Percentiles rank a stretch among this genome's conserved stretches.
Conservation (phyloP, 2,113 vertebrate genomes). For the Phoxinus phoxinus region DNA sequence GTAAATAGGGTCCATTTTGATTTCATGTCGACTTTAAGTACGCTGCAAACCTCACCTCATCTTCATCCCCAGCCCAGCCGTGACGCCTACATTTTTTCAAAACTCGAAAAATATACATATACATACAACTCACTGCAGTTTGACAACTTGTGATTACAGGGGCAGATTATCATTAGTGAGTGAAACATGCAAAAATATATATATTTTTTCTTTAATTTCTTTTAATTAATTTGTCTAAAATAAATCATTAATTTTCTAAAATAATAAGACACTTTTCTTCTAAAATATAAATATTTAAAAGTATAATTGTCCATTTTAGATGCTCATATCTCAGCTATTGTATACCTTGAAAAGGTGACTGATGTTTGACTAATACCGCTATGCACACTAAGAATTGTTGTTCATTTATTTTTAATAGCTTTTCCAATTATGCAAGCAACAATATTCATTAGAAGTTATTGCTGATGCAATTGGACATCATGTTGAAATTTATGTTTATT, state of each 20-base stretch:
- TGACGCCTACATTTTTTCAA: too few relatives aligned
- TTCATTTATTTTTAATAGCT: conserved; percentile 78
- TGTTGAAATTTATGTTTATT: conserved; percentile 30
- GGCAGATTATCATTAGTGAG: neutral
- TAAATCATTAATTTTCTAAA: too few relatives aligned
- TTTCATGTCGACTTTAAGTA: too few relatives aligned
- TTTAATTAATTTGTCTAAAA: too few relatives aligned
- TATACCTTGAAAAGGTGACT: conserved; percentile 65
- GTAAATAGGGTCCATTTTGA: too few relatives aligned
- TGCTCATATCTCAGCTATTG: conserved; percentile 39
- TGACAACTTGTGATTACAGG: too few relatives aligned
- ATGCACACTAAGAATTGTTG: conserved; percentile 68
- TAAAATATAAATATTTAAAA: neutral
- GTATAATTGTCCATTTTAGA: neutral
- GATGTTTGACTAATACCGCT: conserved; percentile 67
- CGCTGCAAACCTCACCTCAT: too few relatives aligned
- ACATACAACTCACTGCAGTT: too few relatives aligned
- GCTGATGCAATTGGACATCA: conserved; percentile 48
- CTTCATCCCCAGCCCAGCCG: too few relatives aligned
- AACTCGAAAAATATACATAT: too few relatives aligned
- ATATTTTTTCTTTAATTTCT: neutral
- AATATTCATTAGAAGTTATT: conserved; percentile 69
- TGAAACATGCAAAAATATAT: neutral
- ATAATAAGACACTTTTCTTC: neutral
- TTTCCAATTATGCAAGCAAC: conserved; percentile 73